A percentile compares a stretch with the other conserved stretches of the same genome.
phyloP scores from a whole-genome alignment of 2,888 invertebrate genomes.

The Archaeoteleia sp. region DNA sequence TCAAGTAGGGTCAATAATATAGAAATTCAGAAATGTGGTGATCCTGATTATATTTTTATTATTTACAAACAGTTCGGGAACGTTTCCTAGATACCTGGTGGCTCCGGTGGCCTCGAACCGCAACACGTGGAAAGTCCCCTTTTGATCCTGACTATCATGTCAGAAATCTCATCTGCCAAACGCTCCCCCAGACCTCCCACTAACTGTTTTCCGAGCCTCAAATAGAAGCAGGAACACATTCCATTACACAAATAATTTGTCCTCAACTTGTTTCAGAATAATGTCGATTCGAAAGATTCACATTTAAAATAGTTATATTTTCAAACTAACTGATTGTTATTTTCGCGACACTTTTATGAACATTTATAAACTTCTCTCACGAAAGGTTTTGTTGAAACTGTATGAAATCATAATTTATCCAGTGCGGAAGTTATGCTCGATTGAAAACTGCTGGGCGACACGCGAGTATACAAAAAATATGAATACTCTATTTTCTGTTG shows the following conservation, averaged over 20 bases:
- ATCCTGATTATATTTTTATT: too few relatives aligned
- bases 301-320: too few relatives aligned
- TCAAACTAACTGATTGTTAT: too few relatives aligned
- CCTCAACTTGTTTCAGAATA: background rate
- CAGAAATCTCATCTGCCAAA: conserved; percentile 66
- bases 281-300: too few relatives aligned
- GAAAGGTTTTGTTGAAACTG: too few relatives aligned
- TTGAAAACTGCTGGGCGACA: conserved; percentile 1
- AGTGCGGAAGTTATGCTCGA: conserved; percentile 9
- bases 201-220: conserved; percentile 66
- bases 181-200: conserved; percentile 65
- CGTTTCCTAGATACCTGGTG: conserved; percentile 69
- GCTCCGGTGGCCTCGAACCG: conserved; percentile 61
- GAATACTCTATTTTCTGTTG: background rate
- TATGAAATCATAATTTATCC: background rate
- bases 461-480: background rate
- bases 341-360: too few relatives aligned
- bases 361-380: background rate
- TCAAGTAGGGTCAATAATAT: too few relatives aligned
- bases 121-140: conserved; percentile 65
- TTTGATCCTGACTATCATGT: conserved; percentile 69
- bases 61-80: too few relatives aligned
- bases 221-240: conserved; percentile 71
- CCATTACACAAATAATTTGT: conserved; percentile 57
- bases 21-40: too few relatives aligned